A percentile compares a stretch with the other conserved stretches of the same genome.
phyloP scores from a whole-genome alignment of 1,140 invertebrate species.

The Leucophenga varia region DNA sequence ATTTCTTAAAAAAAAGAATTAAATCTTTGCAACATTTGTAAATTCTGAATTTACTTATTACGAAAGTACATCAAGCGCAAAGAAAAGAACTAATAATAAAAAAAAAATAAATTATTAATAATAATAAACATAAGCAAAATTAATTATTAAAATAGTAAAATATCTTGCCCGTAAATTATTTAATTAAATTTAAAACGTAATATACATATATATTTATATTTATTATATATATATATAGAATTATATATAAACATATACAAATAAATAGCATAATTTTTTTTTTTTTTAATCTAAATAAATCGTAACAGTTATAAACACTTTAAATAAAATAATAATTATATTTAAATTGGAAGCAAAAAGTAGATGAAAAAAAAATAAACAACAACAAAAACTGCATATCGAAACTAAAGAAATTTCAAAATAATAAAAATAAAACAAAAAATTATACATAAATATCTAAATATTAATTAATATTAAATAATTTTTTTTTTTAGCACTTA shows the following conservation, averaged over 20 bases:
- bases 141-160: conserved; percentile 20
- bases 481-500: conserved; percentile 40
- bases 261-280: conserved; percentile 31
- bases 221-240: neutral
- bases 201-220: conserved; percentile 7
- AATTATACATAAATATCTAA: conserved; percentile 14
- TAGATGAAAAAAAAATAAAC: conserved; percentile 3
- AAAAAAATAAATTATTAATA: conserved; percentile 3
- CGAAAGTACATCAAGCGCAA: conserved; percentile 31
- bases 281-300: conserved; percentile 3
- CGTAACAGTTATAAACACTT: conserved; percentile 15
- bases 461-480: conserved; percentile 1
- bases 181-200: conserved; percentile 20
- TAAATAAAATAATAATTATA: conserved; percentile 14
- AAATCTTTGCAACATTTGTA: conserved; percentile 48
- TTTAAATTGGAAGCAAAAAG: neutral
- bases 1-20: conserved; percentile 17
- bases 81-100: conserved; percentile 12
- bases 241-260: conserved; percentile 20
- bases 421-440: conserved; percentile 14
- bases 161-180: conserved; percentile 21
- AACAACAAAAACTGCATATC: conserved; percentile 21
- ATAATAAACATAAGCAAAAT: conserved; percentile 8
- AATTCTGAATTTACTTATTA: conserved; percentile 44
- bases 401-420: conserved; percentile 29